A percentile compares a stretch with the other conserved stretches of the same genome.
Conservation (phyloP, 2,888 invertebrate species). For the Villa cingulata region DNA sequence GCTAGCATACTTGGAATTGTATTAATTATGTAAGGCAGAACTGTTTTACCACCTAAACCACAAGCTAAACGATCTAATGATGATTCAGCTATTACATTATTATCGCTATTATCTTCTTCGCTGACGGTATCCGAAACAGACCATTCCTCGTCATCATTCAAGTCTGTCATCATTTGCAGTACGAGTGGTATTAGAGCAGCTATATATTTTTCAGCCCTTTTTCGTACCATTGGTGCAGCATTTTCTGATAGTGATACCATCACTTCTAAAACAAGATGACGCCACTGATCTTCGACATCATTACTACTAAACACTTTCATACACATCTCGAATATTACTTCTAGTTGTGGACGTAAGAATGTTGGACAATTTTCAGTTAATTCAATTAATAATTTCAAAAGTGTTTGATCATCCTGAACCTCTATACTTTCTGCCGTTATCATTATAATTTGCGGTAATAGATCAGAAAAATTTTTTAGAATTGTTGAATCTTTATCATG, state of each 20-base stretch:
- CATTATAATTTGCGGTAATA: slow-evolving; percentile 65
- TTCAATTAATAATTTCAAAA: slow-evolving; percentile 87
- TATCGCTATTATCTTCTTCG: slow-evolving; percentile 90
- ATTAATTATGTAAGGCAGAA: slow-evolving; percentile 76
- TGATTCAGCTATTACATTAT: slow-evolving; percentile 91
- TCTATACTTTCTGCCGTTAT: slow-evolving; percentile 65
- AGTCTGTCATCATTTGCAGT: slow-evolving; percentile 86
- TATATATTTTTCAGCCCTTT: slow-evolving; percentile 75
- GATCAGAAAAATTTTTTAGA: slow-evolving; percentile 74
- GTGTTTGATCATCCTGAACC: slow-evolving; percentile 74
- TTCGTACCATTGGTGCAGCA: slow-evolving; percentile 92
- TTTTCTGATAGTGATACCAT: slow-evolving; percentile 68
- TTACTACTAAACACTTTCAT: slow-evolving; percentile 63
- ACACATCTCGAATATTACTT: slow-evolving; percentile 74
- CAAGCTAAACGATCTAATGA: slow-evolving; percentile 95
- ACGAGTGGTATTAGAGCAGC: slow-evolving; percentile 68
- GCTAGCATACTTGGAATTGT: slow-evolving; percentile 78
- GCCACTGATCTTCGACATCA: slow-evolving; percentile 67
- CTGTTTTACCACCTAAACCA: slow-evolving; percentile 82
- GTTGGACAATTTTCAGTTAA: slow-evolving; percentile 88
- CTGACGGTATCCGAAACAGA: slow-evolving; percentile 69
- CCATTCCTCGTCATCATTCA: slow-evolving; percentile 88
- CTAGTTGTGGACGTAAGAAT: slow-evolving; percentile 75
- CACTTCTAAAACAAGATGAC: slow-evolving; percentile 83
- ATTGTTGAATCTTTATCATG: slow-evolving; percentile 90